These are phyloP conservation scores for Latrodectus hesperus DNA, from an alignment of 2,888 invertebrate species.

Conservation along the genomic window DNA sequence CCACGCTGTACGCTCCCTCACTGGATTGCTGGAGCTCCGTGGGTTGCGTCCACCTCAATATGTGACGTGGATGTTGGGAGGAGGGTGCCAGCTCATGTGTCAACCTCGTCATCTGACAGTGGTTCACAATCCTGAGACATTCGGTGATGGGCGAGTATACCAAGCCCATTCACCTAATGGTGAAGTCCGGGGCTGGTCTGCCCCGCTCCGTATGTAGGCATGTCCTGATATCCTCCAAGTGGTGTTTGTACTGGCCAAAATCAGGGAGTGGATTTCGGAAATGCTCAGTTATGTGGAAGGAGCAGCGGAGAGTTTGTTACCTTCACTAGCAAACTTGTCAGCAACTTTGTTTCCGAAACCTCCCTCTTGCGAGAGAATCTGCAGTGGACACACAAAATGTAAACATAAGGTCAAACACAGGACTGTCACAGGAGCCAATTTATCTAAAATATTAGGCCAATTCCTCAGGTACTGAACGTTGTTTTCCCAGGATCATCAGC, in stretches of 20 bases:
- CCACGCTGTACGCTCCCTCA: too few relatives aligned
- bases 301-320: not conserved
- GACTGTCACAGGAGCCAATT: not conserved
- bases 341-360: not conserved
- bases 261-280: constrained; percentile 1
- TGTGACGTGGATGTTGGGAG: too few relatives aligned
- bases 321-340: not conserved
- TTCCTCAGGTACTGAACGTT: not conserved
- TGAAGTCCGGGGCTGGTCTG: too few relatives aligned
- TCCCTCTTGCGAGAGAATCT: not conserved
- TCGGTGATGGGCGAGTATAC: too few relatives aligned
- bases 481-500: not conserved
- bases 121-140: too few relatives aligned
- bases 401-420: not conserved
- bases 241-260: constrained; percentile 12
- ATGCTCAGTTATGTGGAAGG: too few relatives aligned
- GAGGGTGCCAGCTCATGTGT: too few relatives aligned
- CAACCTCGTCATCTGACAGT: too few relatives aligned
- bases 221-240: constrained; percentile 10
- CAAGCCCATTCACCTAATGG: too few relatives aligned
- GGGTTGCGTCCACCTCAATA: too few relatives aligned
- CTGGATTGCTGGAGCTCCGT: too few relatives aligned
- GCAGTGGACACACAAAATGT: not conserved
- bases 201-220: too few relatives aligned
- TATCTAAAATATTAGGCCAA: not conserved